Base-by-base conservation (phyloP, 2,888 invertebrate species). In the Cephus sareptanus region DNA sequence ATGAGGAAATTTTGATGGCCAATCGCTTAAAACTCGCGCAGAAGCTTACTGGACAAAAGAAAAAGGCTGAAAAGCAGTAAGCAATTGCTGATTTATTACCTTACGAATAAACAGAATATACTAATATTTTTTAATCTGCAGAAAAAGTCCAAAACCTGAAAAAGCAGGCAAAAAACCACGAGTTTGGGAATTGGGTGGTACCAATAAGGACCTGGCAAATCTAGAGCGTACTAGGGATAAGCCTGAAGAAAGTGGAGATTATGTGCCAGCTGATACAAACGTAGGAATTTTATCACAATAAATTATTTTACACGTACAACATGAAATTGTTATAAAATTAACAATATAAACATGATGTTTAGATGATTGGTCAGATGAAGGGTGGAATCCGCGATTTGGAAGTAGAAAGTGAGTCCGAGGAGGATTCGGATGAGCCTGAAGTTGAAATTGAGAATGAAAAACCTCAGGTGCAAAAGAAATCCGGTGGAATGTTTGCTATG, bases 131-230 rank as follows among this genome's bases (percentile, higher is more conserved):
- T 92, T n/a, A 82, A 89, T 80, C 88, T 89, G 81, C 87, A 92
- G 94, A 88, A 93, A 93, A 90, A 91, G 92, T 86, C 93, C 93
- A 3, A 93, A 93, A 82, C 90, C 92, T 34, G 94, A 94, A 73
- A 96, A 96, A 89, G 95, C 95, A 33, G 97, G 97, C 1, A 99
- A 99, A 89, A 96, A 97, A 89, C 97, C 97, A 0, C 94, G 98
- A 77, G 94, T 96, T 77, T 99, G 98, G 99, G 98, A 97, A 85
- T 92, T 97, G 76, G 96, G 96, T 71, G 98, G 98, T 37, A 95
- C 94, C 76, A 92, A 93, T 15, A 95, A 96, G 82, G 98, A 98
- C 92, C 92, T 96, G 75, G 94, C 94, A 15, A 92, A 93, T n/a
- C 92, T 98, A 70, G 98, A 98, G 92, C 94, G 96, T 87, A 96